phyloP scores from a whole-genome alignment of 2,113 vertebrate genomes.

The Cavia porcellus region DNA sequence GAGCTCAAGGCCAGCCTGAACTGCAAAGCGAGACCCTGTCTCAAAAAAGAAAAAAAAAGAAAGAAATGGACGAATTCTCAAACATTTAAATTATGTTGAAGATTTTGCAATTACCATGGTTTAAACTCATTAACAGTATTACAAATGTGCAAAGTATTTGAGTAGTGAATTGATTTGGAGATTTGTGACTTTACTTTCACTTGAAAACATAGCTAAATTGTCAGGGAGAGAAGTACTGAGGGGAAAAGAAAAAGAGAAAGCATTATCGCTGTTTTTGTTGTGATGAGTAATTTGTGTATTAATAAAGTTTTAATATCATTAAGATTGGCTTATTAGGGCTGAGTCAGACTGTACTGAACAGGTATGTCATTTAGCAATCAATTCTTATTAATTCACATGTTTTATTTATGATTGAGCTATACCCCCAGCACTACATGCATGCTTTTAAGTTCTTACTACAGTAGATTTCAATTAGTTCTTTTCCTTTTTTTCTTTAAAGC shows the following conservation, averaged over 20 bases:
- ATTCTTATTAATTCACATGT: background rate
- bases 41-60: background rate
- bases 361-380: background rate
- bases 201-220: background rate
- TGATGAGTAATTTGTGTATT: background rate
- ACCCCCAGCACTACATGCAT: too few relatives aligned
- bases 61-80: background rate
- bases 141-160: background rate
- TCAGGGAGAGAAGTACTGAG: background rate
- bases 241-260: background rate
- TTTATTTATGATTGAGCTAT: background rate
- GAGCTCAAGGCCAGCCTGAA: too few relatives aligned
- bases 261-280: background rate
- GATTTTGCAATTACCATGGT: background rate
- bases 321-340: background rate
- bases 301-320: background rate
- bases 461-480: background rate
- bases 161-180: background rate
- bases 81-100: background rate
- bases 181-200: background rate
- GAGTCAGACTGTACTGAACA: background rate
- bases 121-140: background rate
- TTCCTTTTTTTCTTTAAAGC: conserved; percentile 84
- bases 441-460: background rate
- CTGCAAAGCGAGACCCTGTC: too few relatives aligned